These are phyloP conservation scores for Microctonus hyperodae DNA, from an alignment of 2,888 invertebrate genomes.

Conservation along the genomic window DNA sequence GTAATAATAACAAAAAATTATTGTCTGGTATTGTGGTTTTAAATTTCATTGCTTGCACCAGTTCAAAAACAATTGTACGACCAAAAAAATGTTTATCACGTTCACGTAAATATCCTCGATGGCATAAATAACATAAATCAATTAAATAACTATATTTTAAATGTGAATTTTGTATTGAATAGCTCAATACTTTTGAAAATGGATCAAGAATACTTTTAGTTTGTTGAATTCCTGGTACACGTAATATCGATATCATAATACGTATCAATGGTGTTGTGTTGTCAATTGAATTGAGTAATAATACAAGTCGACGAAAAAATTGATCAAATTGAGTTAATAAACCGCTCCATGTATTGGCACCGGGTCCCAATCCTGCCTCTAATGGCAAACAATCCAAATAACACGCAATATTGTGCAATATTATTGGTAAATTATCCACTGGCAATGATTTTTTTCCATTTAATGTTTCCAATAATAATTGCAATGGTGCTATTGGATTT, in stretches of 20 bases:
- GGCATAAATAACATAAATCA: constrained; percentile 89
- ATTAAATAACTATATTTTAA: constrained; percentile 81
- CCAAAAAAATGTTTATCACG: constrained; percentile 93
- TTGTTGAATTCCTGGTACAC: constrained; percentile 82
- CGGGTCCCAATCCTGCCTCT: constrained; percentile 75
- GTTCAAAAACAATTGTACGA: constrained; percentile 90
- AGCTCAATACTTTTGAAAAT: constrained; percentile 92
- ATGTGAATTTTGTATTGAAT: constrained; percentile 88
- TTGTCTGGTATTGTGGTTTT: constrained; percentile 94
- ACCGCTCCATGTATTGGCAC: constrained; percentile 78
- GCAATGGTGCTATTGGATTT: constrained; percentile 93
- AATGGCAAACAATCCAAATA: constrained; percentile 93
- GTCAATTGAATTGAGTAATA: constrained; percentile 74
- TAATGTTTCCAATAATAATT: constrained; percentile 84
- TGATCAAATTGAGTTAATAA: constrained; percentile 87
- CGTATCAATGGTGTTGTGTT: constrained; percentile 76
- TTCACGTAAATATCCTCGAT: constrained; percentile 87
- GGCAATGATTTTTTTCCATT: constrained; percentile 80
- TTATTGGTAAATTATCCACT: constrained; percentile 74
- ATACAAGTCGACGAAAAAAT: constrained; percentile 79
- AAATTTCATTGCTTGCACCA: constrained; percentile 94
- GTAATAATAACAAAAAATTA: constrained; percentile 90
- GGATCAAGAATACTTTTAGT: constrained; percentile 91
- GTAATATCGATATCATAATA: constrained; percentile 80
- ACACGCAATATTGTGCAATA: constrained; percentile 89